These are phyloP conservation scores for Heliconius hewitsoni DNA, from an alignment of 1,140 invertebrate genomes.

Conservation along the genomic window DNA sequence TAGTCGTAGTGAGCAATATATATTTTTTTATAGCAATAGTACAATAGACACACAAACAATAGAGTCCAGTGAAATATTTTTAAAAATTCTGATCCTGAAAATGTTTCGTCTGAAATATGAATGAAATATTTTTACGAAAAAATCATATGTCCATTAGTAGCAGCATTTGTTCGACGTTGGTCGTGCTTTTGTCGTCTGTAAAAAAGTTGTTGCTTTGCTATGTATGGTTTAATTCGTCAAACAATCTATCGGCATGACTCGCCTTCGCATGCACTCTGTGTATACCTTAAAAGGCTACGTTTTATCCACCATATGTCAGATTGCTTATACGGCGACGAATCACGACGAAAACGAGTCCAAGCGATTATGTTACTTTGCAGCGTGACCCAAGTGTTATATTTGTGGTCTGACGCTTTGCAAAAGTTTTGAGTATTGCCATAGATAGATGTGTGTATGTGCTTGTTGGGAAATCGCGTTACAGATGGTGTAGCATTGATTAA, in stretches of 20 bases:
- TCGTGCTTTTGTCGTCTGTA: conserved; percentile 33
- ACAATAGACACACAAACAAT: background rate
- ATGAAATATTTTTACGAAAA: background rate
- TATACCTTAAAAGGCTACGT: conserved; percentile 58
- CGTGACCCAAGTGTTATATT: conserved; percentile 23
- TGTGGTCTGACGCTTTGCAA: conserved; percentile 24
- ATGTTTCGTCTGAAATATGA: background rate
- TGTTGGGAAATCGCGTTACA: conserved; percentile 54
- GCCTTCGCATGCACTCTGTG: conserved; percentile 51
- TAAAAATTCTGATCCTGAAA: background rate
- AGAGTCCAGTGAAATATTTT: background rate
- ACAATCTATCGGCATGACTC: conserved; percentile 52
- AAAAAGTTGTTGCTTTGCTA: conserved; percentile 51
- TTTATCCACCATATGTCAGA: conserved; percentile 69
- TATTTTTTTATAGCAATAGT: background rate
- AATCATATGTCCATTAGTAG: background rate
- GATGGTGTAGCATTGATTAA: conserved; percentile 67
- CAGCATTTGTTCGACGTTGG: conserved; percentile 34
- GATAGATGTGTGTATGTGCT: conserved; percentile 23
- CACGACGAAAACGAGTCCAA: conserved; percentile 30
- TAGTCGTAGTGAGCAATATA: background rate
- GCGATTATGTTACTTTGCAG: conserved; percentile 33
- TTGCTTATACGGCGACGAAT: conserved; percentile 38
- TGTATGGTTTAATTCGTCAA: conserved; percentile 55
- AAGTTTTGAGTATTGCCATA: conserved; percentile 1